Evolutionary conservation across 2,113 vertebrate genomes (phyloP).

Genomic region (Axis porcinus): DNA sequence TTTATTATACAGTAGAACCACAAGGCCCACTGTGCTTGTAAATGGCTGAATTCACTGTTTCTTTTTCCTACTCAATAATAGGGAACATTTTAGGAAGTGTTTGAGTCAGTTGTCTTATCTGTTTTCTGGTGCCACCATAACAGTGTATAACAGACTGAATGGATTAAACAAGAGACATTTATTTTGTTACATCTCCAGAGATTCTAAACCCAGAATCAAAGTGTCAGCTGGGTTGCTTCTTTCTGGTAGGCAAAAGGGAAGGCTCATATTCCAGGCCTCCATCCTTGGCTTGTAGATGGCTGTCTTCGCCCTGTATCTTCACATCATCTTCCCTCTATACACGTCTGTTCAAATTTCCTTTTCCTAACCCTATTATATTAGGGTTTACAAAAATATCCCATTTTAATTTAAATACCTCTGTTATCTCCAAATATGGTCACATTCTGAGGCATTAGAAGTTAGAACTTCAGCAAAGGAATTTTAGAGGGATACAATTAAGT

Average conservation of each 20-base stretch:
- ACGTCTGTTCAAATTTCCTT: not conserved
- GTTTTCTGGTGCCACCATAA: not conserved
- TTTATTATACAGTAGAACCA: not conserved
- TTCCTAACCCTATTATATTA: not conserved
- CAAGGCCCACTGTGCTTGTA: not conserved
- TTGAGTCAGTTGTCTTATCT: not conserved
- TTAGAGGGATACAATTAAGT: not conserved
- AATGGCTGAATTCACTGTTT: not conserved
- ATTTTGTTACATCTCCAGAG: not conserved
- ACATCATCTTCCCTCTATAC: not conserved
- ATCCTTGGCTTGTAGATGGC: not conserved
- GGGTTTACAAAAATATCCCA: not conserved
- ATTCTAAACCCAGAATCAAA: not conserved
- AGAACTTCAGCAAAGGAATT: not conserved
- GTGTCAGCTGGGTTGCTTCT: not conserved
- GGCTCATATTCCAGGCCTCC: not conserved
- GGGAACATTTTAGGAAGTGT: not conserved
- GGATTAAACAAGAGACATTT: not conserved
- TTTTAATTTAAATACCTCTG: not conserved
- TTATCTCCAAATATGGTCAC: not conserved
- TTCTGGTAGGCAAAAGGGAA: not conserved
- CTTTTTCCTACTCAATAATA: not conserved
- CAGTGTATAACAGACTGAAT: not conserved
- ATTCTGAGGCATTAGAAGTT: not conserved
- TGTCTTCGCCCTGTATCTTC: not conserved